phyloP scores from a whole-genome alignment of 1,140 invertebrate species.

The Drosophila elegans region DNA sequence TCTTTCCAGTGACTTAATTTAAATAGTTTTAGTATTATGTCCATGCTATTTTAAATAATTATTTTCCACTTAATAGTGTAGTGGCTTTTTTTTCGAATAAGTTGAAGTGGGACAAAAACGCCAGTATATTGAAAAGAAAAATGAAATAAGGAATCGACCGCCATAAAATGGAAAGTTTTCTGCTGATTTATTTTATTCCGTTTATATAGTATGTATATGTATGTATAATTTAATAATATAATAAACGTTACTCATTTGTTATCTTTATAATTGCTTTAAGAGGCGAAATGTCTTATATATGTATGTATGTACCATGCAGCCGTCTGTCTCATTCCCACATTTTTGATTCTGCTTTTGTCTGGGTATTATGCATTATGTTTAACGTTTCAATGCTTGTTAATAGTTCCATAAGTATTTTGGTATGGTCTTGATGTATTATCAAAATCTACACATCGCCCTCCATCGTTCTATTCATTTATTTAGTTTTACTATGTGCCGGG shows the following conservation, averaged over 20 bases:
- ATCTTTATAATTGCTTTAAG: constrained; percentile 84
- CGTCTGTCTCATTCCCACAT: constrained; percentile 6
- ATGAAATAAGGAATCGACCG: neutral
- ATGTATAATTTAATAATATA: constrained; percentile 74
- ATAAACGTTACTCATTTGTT: constrained; percentile 71
- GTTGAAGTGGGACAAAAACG: too few relatives aligned
- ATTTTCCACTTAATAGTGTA: too few relatives aligned
- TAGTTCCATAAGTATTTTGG: constrained; percentile 34
- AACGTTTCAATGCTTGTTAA: constrained; percentile 35
- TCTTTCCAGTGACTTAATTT: too few relatives aligned
- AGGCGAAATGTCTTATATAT: constrained; percentile 80
- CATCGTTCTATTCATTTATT: constrained; percentile 25
- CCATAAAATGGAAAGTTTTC: constrained; percentile 48
- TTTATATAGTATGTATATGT: constrained; percentile 74
- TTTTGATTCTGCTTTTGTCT: constrained; percentile 53
- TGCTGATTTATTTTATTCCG: constrained; percentile 69
- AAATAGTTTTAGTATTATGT: too few relatives aligned
- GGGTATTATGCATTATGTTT: constrained; percentile 24
- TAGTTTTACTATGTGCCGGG: constrained; percentile 16
- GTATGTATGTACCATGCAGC: constrained; percentile 50
- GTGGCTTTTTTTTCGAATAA: too few relatives aligned
- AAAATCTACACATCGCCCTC: constrained; percentile 36
- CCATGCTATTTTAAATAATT: too few relatives aligned
- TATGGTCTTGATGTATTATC: constrained; percentile 49
- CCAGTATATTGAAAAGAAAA: neutral